Evolutionary conservation across 2,888 invertebrate genomes (phyloP).

Genomic region (Thera obeliscata): DNA sequence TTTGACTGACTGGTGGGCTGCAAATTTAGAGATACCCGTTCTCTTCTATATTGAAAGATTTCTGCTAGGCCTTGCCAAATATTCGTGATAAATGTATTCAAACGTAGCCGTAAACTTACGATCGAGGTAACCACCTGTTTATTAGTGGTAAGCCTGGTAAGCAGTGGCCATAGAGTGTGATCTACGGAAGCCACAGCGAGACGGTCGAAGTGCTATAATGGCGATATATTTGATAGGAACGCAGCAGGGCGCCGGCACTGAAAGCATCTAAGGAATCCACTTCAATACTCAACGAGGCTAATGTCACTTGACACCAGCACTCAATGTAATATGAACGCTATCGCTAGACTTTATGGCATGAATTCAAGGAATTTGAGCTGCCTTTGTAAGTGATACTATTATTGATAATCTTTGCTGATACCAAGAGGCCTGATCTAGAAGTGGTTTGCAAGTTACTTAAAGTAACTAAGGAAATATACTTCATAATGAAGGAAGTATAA

Average conservation of each 20-base stretch:
- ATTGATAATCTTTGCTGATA: no score
- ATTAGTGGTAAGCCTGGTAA: background rate
- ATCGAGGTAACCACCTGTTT: constrained; percentile 10
- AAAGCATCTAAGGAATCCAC: constrained; percentile 8
- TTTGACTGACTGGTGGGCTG: no score
- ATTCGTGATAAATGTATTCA: background rate
- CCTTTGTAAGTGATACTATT: background rate
- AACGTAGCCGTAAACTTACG: background rate
- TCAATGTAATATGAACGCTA: constrained; percentile 6
- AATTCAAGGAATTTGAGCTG: background rate
- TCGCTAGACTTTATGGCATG: background rate
- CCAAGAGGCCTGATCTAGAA: no score
- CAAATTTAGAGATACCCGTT: no score
- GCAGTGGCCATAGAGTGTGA: constrained; percentile 49
- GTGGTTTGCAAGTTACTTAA: no score
- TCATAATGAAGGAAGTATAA: no score
- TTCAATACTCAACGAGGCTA: constrained; percentile 3
- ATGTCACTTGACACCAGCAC: constrained; percentile 3
- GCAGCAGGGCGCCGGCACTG: constrained; percentile 61
- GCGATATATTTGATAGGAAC: constrained; percentile 67
- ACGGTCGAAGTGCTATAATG: constrained; percentile 71
- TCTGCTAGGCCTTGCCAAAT: background rate
- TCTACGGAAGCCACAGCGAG: constrained; percentile 67
- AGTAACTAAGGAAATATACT: no score
- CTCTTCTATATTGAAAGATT: no score